Conservation (phyloP, 2,888 invertebrate species). For the Leptinotarsa rubiginosa region DNA sequence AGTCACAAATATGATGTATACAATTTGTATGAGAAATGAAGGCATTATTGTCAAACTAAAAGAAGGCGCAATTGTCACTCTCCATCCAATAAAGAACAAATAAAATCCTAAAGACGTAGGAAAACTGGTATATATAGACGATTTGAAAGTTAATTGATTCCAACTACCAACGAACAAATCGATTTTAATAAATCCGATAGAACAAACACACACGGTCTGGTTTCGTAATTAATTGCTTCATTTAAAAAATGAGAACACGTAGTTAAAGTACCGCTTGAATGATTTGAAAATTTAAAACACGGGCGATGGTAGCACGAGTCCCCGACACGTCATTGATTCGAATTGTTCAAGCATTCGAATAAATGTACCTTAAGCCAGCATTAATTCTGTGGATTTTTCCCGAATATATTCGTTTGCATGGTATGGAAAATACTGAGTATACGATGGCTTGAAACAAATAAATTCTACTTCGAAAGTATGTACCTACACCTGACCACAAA, state of each 20-base stretch:
- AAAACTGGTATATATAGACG: neutral
- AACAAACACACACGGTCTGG: neutral
- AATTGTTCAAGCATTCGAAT: conserved; percentile 45
- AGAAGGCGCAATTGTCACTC: neutral
- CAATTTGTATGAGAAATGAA: no score
- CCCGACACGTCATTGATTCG: conserved; percentile 46
- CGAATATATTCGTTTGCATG: conserved; percentile 2
- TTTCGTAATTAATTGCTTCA: neutral
- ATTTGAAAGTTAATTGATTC: neutral
- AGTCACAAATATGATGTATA: no score
- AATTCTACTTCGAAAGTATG: conserved; percentile 13
- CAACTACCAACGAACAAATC: neutral
- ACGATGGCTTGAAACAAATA: conserved; percentile 12
- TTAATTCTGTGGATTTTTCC: conserved; percentile 35
- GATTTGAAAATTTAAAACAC: neutral
- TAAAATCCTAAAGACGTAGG: neutral
- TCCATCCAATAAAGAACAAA: neutral
- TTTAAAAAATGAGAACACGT: neutral
- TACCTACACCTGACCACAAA: conserved; percentile 16
- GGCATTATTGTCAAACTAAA: neutral
- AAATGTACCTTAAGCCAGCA: conserved; percentile 45
- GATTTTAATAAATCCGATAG: neutral
- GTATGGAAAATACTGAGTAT: conserved; percentile 3
- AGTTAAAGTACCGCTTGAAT: neutral
- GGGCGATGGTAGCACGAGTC: conserved; percentile 25